Percentiles rank a stretch among this genome's conserved stretches.
These are phyloP conservation scores for Acropternis orthonyx DNA, from an alignment of 2,797 vertebrate genomes.

Conservation along the genomic window DNA sequence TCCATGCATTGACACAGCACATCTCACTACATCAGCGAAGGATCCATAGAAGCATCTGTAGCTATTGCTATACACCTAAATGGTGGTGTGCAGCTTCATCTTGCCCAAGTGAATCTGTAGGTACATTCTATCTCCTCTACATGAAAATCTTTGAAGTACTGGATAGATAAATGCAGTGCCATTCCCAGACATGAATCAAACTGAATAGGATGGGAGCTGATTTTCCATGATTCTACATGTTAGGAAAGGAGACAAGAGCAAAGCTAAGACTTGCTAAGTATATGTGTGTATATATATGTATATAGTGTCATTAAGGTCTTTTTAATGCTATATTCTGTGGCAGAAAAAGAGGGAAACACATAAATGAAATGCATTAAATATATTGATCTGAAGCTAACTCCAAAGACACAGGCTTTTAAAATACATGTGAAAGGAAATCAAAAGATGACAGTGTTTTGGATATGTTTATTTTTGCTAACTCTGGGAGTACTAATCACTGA, in stretches of 20 bases:
- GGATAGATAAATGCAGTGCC: background rate
- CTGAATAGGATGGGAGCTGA: background rate
- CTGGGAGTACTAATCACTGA: background rate
- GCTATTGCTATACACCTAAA: background rate
- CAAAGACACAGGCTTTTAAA: background rate
- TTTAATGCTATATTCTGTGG: background rate
- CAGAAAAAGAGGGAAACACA: background rate
- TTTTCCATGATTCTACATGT: background rate
- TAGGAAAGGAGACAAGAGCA: background rate
- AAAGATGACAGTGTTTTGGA: background rate
- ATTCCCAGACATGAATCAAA: background rate
- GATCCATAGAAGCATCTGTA: background rate
- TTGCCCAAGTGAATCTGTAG: background rate
- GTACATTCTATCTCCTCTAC: background rate
- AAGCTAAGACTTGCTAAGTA: background rate
- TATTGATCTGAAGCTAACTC: background rate
- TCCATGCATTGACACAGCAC: accelerated
- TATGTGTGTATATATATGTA: no score
- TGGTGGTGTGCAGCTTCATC: background rate
- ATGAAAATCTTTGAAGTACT: background rate
- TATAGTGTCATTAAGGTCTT: background rate
- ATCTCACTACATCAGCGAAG: background rate
- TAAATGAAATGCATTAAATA: background rate
- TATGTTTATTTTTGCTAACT: constrained; percentile 32
- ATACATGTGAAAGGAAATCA: background rate